Evolutionary conservation across 64 coral and sea anemone genomes (phyloP), one percentile per base, ranked within the genome.

Genomic region (Dendrophyllia cribrosa): DNA sequence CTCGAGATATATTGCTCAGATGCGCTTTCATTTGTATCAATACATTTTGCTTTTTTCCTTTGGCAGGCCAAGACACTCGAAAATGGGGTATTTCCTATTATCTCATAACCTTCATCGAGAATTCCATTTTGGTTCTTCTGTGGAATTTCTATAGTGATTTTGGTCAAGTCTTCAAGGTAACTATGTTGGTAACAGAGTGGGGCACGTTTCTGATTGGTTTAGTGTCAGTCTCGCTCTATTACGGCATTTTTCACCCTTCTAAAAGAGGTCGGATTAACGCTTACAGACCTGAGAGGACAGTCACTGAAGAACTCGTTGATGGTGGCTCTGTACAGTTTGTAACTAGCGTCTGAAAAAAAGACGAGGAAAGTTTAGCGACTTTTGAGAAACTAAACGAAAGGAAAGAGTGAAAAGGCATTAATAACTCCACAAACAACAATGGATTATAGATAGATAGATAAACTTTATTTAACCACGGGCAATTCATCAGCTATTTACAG

Each of bases 41-140:
- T 26, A 20, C 47, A 21, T 84, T 84, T 14, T 84, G 80, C n/a
- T 84, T 84, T 14, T 84, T 84, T 47, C 80, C 80, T 50, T 23
- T 84, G 80, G 80, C 19, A 9, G 80, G 80, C 46, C 8, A 84
- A 50, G 6, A 22, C 1, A 84, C 80, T 50, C 15, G 80, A 23
- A 66, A 23, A 12, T 84, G 62, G 62, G 80, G 43, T n/a, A 50
- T 49, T 22, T 61, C 80, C 10, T 66, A 84, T 67, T 84, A 84
- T 25, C 0, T 67, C 7, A 16, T 66, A 19, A 84, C 34, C 17
- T 84, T 84, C 47, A 62, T 51, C 15, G 80, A 84, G 43, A 84
- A 84, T 15, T 84, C 80, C 20, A 22, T 84, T 19, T 47, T 84
- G 17, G 17, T 64, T 47, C 46, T 84, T 5, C 0, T 50, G 6